Conservation (phyloP, 53 echinoderm and acorn worm genomes). For the Henricia sp. region DNA sequence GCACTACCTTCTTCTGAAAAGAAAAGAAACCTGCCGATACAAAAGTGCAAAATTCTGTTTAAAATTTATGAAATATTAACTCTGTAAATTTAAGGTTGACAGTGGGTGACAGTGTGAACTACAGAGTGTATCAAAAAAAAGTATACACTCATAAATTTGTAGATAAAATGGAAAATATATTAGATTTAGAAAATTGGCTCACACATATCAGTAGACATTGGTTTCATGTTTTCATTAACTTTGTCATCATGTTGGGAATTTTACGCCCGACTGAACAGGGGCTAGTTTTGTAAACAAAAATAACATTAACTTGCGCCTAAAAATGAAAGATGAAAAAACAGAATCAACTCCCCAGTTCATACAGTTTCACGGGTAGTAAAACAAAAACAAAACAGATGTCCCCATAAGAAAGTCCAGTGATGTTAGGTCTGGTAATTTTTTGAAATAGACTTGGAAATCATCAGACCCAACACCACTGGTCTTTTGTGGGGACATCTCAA, state of each 20-base stretch:
- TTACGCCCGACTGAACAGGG: no score
- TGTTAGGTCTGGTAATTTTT: no score
- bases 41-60: neutral
- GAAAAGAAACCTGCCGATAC: neutral
- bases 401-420: no score
- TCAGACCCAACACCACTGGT: no score
- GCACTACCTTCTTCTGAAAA: neutral
- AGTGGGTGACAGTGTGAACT: neutral
- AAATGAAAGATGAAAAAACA: no score
- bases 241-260: neutral
- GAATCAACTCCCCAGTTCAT: no score
- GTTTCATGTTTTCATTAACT: neutral
- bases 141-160: neutral
- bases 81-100: neutral
- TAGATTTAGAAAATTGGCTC: neutral
- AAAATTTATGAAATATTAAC: neutral
- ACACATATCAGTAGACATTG: neutral
- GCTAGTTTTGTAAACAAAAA: no score
- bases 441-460: no score
- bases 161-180: neutral
- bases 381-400: no score
- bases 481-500: no score
- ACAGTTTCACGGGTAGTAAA: no score
- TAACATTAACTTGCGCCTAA: no score
- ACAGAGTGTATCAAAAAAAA: neutral